Evolutionary conservation across 2,113 vertebrate genomes (phyloP).

Genomic region (Leptocoma aspasia): DNA sequence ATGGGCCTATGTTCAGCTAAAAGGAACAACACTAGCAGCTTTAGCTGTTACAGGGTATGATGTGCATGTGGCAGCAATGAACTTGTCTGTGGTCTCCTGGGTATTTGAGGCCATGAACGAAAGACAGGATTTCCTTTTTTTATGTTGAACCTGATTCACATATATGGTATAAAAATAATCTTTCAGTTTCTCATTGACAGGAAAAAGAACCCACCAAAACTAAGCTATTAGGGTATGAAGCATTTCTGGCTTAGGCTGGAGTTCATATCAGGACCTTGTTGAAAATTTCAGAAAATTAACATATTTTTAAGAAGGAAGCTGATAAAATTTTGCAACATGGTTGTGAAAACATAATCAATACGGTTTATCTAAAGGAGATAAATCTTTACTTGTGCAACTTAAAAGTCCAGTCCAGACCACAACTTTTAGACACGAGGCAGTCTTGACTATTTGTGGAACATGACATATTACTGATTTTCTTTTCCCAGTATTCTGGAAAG

Average conservation of each 20-base stretch:
- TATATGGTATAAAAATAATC: not conserved
- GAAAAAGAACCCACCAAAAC: not conserved
- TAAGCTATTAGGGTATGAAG: not conserved
- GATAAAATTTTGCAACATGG: not conserved
- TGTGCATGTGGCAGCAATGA: not conserved
- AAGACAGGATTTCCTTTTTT: not conserved
- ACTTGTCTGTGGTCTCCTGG: not conserved
- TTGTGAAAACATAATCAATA: not conserved
- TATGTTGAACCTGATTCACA: not conserved
- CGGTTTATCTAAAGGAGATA: not conserved
- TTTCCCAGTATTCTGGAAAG: not conserved
- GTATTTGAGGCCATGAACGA: accelerated
- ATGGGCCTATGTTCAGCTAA: not conserved
- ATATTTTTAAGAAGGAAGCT: not conserved
- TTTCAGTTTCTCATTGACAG: not conserved
- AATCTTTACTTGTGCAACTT: not conserved
- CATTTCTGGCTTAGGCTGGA: not conserved
- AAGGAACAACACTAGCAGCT: not conserved
- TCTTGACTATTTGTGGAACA: not conserved
- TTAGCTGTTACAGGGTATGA: not conserved
- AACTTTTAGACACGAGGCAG: not conserved
- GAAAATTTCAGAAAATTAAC: not conserved
- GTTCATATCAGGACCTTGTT: not conserved
- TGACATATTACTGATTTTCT: not conserved
- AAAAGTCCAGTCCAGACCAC: not conserved